Conservation (phyloP, 2,113 vertebrate genomes). For the Leiothrix lutea region DNA sequence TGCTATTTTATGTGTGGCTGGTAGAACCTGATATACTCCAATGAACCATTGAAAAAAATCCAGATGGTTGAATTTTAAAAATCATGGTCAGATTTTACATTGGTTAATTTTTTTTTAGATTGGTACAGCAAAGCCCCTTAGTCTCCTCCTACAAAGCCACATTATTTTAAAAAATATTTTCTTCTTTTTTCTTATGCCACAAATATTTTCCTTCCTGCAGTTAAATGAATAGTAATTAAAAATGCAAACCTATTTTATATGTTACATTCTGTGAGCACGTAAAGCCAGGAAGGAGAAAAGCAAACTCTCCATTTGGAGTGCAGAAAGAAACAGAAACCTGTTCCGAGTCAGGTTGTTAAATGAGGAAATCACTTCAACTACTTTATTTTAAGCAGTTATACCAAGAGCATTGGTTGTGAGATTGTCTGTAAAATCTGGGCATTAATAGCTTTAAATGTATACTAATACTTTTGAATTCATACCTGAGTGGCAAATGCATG, state of each 20-base stretch:
- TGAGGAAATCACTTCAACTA: not conserved
- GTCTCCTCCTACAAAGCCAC: not conserved
- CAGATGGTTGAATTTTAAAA: not conserved
- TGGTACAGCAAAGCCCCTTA: not conserved
- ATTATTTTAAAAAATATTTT: not conserved
- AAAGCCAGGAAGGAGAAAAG: not conserved
- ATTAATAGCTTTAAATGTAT: not conserved
- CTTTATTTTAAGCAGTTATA: not conserved
- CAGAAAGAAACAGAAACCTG: not conserved
- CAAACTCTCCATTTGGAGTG: not conserved
- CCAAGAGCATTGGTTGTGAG: not conserved
- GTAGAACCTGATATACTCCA: not conserved
- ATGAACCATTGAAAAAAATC: not conserved
- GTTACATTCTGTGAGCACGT: accelerated
- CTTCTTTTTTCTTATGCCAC: not conserved
- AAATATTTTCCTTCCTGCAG: not conserved
- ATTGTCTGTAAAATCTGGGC: not conserved
- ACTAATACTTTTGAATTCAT: not conserved
- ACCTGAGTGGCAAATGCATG: not conserved
- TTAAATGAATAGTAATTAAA: not conserved
- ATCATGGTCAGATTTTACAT: not conserved
- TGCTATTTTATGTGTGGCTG: not conserved
- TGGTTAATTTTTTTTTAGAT: not conserved
- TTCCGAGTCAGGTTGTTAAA: not conserved
- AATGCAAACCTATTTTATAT: not conserved